Percentiles rank a stretch among this genome's conserved stretches.
Conservation (phyloP, 1,140 invertebrate species). For the Leptopilina boulardi region DNA sequence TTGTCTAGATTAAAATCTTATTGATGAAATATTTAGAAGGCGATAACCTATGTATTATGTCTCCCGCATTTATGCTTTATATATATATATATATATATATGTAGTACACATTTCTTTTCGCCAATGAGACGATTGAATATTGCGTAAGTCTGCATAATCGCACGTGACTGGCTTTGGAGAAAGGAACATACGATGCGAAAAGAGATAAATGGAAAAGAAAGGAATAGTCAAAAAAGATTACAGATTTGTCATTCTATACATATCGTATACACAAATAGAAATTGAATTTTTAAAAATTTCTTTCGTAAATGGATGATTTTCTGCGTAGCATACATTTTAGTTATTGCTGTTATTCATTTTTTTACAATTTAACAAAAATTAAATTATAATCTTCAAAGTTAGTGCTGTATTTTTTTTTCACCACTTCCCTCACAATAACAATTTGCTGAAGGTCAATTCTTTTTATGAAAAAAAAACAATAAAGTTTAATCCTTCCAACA, state of each 20-base stretch:
- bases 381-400: no score
- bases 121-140: conserved; percentile 45
- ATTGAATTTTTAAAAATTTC: background rate
- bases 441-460: no score
- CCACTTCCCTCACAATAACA: no score
- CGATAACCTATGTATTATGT: background rate
- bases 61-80: no score
- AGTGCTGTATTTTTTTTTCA: no score
- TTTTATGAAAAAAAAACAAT: no score
- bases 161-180: conserved; percentile 55
- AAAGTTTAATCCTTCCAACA: no score
- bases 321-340: no score
- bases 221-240: background rate
- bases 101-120: background rate
- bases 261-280: background rate
- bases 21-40: background rate
- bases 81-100: no score
- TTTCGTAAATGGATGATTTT: no score
- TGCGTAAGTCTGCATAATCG: conserved; percentile 56
- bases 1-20: background rate
- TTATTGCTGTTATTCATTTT: no score
- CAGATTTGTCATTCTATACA: background rate
- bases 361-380: no score
- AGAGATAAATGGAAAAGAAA: conserved; percentile 37
- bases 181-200: conserved; percentile 35